phyloP scores from a whole-genome alignment of 2,113 vertebrate species.

The Monarcha castaneiventris region DNA sequence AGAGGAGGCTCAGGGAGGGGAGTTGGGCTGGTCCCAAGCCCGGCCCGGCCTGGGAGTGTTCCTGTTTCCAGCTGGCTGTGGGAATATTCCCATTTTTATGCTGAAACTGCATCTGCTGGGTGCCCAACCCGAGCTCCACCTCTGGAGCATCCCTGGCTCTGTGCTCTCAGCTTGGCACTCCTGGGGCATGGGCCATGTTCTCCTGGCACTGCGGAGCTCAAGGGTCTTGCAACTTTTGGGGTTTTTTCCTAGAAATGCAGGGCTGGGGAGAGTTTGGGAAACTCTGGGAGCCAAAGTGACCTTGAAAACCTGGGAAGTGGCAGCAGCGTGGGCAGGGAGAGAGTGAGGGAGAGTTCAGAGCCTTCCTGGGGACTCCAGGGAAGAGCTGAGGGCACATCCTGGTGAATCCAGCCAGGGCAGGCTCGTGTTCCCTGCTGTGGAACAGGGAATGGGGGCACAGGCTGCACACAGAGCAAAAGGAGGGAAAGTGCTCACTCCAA shows the following conservation, averaged over 20 bases:
- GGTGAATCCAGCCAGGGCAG: not conserved
- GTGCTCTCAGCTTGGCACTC: not conserved
- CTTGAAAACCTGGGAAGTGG: not conserved
- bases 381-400: not conserved
- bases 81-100: not conserved
- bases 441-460: not conserved
- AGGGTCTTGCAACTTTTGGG: not conserved
- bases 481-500: not conserved
- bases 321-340: not conserved
- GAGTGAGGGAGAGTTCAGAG: not conserved
- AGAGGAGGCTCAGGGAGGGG: not conserved
- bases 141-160: not conserved
- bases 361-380: not conserved
- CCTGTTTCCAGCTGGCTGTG: not conserved
- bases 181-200: accelerated
- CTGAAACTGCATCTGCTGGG: not conserved
- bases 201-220: not conserved
- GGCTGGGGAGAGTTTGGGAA: not conserved
- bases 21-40: not conserved
- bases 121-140: not conserved
- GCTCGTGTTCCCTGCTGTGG: not conserved
- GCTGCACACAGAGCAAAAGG: not conserved
- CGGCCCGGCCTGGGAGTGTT: accelerated
- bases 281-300: not conserved
- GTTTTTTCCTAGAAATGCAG: not conserved